Conservation (phyloP, 2,797 vertebrate species). For the Cheirogaleus major region DNA sequence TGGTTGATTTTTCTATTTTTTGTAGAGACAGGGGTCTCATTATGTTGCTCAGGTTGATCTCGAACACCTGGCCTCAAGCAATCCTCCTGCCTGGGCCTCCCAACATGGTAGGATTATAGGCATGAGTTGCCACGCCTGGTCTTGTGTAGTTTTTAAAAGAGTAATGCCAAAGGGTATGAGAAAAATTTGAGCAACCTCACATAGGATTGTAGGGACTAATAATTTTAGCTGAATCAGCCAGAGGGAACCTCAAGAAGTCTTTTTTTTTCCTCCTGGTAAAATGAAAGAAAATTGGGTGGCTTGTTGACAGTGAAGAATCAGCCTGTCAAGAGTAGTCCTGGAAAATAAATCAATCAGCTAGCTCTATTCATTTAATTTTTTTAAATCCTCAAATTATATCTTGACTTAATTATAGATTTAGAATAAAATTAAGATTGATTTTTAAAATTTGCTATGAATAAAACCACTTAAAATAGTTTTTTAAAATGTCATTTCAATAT, state of each 20-base stretch:
- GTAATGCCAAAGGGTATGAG: not conserved
- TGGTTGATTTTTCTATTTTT: too few relatives aligned
- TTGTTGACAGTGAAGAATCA: constrained; percentile 30
- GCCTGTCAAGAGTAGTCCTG: not conserved
- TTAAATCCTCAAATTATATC: not conserved
- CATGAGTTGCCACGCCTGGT: not conserved
- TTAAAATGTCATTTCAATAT: constrained; percentile 17
- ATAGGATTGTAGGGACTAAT: not conserved
- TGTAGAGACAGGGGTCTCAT: not conserved
- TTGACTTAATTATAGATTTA: constrained; percentile 26
- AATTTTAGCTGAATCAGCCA: constrained; percentile 17
- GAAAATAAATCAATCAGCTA: constrained; percentile 13
- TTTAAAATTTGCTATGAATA: not conserved
- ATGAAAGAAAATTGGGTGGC: constrained; percentile 12
- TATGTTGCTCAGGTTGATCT: not conserved
- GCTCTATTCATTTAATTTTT: not conserved
- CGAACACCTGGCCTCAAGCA: not conserved
- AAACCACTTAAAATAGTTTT: constrained; percentile 43
- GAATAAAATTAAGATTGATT: constrained; percentile 35
- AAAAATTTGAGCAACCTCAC: not conserved
- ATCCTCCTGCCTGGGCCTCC: not conserved
- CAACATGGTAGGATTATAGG: not conserved
- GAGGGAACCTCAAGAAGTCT: not conserved
- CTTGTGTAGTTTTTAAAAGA: not conserved
- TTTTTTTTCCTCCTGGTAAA: not conserved